phyloP scores from a whole-genome alignment of 2,797 vertebrate genomes.

The Hemibagrus guttatus region DNA sequence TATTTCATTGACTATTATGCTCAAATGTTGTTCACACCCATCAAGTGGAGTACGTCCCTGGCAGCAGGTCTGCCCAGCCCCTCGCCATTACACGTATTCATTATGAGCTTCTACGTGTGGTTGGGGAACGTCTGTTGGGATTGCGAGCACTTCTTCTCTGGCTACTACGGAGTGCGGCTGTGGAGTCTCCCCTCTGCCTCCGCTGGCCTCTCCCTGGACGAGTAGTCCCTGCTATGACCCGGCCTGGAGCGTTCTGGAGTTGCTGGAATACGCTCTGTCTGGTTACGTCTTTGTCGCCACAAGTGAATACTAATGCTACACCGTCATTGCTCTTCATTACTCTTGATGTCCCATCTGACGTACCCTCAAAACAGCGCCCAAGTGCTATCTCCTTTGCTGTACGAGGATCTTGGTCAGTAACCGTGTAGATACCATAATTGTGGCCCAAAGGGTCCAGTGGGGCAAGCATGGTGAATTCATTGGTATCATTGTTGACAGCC shows the following conservation, averaged over 20 bases:
- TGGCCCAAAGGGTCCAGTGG: slow-evolving; percentile 95
- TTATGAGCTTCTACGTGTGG: slow-evolving; percentile 48
- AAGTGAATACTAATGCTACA: slow-evolving; percentile 88
- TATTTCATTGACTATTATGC: neutral
- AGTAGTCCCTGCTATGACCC: slow-evolving; percentile 66
- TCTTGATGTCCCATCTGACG: slow-evolving; percentile 89
- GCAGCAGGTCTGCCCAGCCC: neutral
- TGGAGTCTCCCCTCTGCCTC: slow-evolving; percentile 70
- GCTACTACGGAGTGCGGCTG: slow-evolving; percentile 60
- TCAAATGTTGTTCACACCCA: neutral
- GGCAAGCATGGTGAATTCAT: slow-evolving; percentile 95
- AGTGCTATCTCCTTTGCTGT: slow-evolving; percentile 96
- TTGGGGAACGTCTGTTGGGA: slow-evolving; percentile 59
- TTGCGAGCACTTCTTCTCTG: slow-evolving; percentile 64
- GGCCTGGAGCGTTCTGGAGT: slow-evolving; percentile 73
- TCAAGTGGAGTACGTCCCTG: neutral
- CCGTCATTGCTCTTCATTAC: slow-evolving; percentile 92
- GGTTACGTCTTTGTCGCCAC: slow-evolving; percentile 77
- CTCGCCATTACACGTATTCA: neutral
- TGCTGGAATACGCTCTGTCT: slow-evolving; percentile 86
- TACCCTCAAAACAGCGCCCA: slow-evolving; percentile 94
- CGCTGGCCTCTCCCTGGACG: slow-evolving; percentile 65
- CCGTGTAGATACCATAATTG: slow-evolving; percentile 98
- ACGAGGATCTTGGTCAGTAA: slow-evolving; percentile 94
- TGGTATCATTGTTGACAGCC: slow-evolving; percentile 94